Evolutionary conservation across 1,140 invertebrate genomes (phyloP).

Genomic region (Carposina sasakii): DNA sequence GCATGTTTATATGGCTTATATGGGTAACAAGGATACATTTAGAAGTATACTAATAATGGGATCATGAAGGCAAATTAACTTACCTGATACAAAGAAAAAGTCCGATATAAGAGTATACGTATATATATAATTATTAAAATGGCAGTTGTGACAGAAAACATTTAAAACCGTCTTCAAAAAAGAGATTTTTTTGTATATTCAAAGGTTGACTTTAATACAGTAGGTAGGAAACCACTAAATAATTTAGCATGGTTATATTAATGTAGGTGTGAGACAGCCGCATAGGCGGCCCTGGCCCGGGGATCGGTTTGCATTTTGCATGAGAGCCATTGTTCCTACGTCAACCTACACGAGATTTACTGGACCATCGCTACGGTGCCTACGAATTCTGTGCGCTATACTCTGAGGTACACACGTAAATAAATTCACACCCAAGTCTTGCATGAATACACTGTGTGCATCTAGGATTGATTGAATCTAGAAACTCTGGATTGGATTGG

Average conservation of each 20-base stretch:
- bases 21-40: constrained; percentile 24
- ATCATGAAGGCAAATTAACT: too few relatives aligned
- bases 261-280: constrained; percentile 22
- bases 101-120: too few relatives aligned
- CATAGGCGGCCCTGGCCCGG: constrained; percentile 7
- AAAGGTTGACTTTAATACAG: constrained; percentile 24
- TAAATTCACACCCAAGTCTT: not conserved
- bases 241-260: too few relatives aligned
- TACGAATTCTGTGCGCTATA: constrained; percentile 1
- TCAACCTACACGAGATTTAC: constrained; percentile 9
- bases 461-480: not conserved
- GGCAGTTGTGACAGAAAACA: too few relatives aligned
- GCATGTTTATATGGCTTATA: too few relatives aligned
- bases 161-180: too few relatives aligned
- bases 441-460: not conserved
- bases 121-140: too few relatives aligned
- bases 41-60: constrained; percentile 16
- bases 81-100: too few relatives aligned
- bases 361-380: constrained; percentile 2
- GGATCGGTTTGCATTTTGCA: constrained; percentile 39
- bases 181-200: too few relatives aligned
- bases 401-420: not conserved
- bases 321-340: constrained; percentile 31
- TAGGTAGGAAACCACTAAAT: constrained; percentile 23
- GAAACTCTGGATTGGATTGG: not conserved